Conservation (phyloP, 2,797 vertebrate species). For the Pelochelys cantorii region DNA sequence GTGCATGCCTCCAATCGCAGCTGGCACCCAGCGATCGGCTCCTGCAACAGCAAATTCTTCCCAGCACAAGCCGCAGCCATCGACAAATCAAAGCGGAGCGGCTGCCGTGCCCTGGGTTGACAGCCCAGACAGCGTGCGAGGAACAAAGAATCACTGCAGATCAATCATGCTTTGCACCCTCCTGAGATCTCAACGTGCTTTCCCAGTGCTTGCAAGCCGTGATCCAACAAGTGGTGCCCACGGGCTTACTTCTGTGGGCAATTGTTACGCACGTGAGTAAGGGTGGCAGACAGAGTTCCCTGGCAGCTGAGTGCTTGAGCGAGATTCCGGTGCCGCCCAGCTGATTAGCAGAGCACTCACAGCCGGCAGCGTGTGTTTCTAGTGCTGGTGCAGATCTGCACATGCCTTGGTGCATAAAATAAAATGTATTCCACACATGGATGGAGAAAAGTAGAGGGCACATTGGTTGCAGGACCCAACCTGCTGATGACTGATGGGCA, state of each 20-base stretch:
- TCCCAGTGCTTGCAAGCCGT: neutral
- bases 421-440: too few species aligned
- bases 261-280: neutral
- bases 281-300: neutral
- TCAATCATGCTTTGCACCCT: neutral
- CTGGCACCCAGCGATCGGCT: conserved; percentile 53
- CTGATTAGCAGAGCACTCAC: too few species aligned
- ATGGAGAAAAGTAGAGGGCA: too few species aligned
- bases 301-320: too few species aligned
- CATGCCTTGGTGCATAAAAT: too few species aligned
- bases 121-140: conserved; percentile 7
- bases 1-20: conserved; percentile 50
- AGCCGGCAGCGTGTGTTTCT: too few species aligned
- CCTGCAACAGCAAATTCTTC: conserved; percentile 47
- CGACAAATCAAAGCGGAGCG: conserved; percentile 15
- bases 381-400: too few species aligned
- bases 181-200: conserved; percentile 5
- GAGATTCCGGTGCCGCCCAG: too few species aligned
- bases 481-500: neutral
- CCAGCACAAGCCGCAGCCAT: conserved; percentile 23
- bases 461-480: neutral
- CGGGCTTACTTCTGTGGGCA: neutral
- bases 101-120: neutral
- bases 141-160: neutral
- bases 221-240: neutral